Evolutionary conservation across 37 sponge, comb jelly and placozoan species (phyloP), one percentile per base, ranked within the genome.

Genomic region (Aplysina aerophoba): DNA sequence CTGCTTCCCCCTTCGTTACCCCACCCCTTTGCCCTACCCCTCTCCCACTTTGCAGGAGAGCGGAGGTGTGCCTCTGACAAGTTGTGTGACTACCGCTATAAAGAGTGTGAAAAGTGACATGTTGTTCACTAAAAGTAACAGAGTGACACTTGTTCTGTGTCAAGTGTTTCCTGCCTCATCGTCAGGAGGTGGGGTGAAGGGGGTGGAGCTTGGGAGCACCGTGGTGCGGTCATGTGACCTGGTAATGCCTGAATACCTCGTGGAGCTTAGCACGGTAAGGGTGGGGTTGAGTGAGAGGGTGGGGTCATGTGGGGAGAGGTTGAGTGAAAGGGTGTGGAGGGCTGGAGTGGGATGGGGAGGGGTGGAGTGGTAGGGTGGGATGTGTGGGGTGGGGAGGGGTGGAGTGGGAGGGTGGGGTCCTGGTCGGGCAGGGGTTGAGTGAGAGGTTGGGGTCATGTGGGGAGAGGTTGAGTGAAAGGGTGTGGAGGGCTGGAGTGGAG

Each of bases 171-270:
- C 50, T 44, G 50, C 50, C 50, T 44, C 50, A 44, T 44, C 50
- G 50, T 44, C 50, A 44, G 50, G 50, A 8, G 50, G 50, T 44
- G 50, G 50, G 50, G 50, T 8, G 8, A 44, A 44, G 50, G 50
- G 50, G 50, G 50, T 8, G 50, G 50, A 8, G 50, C 50, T 44
- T 3, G 50, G 8, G 50, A 44, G 8, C 50, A 44, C 50, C 8
- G 50, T 44, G 50, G 8, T 44, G 50, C 3, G 50, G 50, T 44
- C 50, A 44, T 11, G 40, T 24, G 38, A 37, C 16, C 88, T 92
- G 17, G 87, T 95, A 11, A 74, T 91, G 21, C 92, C 96, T 81
- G 91, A 90, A 74, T 95, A 91, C 84, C 54, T 85, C 13, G 63
- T 92, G n/a, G 37, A 74, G 27, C 30, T 92, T 15, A 24, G 35